These are phyloP conservation scores for Calidris pygmaea DNA, from an alignment of 2,113 vertebrate species.

Conservation along the genomic window DNA sequence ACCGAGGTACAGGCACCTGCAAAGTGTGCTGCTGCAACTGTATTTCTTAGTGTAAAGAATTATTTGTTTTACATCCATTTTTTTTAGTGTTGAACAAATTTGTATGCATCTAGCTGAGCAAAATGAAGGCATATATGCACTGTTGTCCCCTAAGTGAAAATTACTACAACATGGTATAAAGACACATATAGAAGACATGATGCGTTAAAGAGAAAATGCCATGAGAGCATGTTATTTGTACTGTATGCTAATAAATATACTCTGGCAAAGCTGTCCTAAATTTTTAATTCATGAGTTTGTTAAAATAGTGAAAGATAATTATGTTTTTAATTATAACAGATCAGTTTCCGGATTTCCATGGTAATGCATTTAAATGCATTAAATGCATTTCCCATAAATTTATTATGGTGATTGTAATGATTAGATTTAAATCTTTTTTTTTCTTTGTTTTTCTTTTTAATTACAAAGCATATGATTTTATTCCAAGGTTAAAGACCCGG, in stretches of 20 bases:
- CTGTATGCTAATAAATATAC: conserved; percentile 10
- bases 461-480: neutral
- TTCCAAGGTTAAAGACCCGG: neutral
- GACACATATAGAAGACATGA: neutral
- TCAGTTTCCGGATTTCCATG: conserved; percentile 36
- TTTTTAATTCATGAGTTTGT: conserved; percentile 49
- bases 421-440: neutral
- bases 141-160: neutral
- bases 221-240: neutral
- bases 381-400: conserved; percentile 23
- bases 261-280: neutral
- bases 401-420: conserved; percentile 4
- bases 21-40: neutral
- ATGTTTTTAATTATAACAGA: conserved; percentile 48
- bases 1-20: neutral
- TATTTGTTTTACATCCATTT: neutral
- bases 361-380: too few species aligned
- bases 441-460: neutral
- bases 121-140: neutral
- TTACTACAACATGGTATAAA: neutral
- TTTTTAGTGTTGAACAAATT: neutral
- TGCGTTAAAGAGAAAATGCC: neutral
- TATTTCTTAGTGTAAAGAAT: neutral
- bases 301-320: conserved; percentile 52
- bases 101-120: neutral